phyloP scores from a whole-genome alignment of 2,113 vertebrate genomes.

The Pleuronectes platessa region DNA sequence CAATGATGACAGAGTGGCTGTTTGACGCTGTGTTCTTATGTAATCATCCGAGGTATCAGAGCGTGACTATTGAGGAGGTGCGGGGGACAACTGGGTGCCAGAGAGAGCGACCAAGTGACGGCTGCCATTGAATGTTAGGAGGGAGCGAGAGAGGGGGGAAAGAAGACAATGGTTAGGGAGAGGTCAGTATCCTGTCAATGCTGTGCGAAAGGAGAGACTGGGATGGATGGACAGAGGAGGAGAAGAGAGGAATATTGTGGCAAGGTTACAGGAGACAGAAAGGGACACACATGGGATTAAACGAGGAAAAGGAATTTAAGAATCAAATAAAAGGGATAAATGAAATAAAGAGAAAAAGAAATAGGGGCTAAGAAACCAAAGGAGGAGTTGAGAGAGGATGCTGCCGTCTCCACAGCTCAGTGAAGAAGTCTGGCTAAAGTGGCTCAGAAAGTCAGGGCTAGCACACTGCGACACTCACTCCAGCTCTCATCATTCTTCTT shows the following conservation, averaged over 20 bases:
- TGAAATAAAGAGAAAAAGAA: not conserved
- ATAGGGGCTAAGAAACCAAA: not conserved
- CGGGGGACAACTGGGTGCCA: constrained; percentile 20
- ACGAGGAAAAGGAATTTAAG: not conserved
- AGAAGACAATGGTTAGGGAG: not conserved
- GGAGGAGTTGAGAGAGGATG: not conserved
- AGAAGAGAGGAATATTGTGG: not conserved
- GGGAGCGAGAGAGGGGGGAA: not conserved
- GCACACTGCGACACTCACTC: constrained; percentile 33
- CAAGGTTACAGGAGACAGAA: not conserved
- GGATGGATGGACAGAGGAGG: not conserved
- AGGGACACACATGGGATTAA: not conserved
- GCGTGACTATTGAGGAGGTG: constrained; percentile 38
- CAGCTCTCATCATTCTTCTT: not conserved
- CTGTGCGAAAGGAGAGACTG: constrained; percentile 1
- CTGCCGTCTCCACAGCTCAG: constrained; percentile 8
- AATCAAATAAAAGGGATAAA: not conserved
- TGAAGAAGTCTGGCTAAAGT: constrained; percentile 6
- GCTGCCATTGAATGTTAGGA: constrained; percentile 7
- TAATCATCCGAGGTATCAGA: constrained; percentile 52
- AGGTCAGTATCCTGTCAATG: constrained; percentile 1
- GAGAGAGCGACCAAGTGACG: not conserved
- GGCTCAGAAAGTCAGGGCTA: not conserved
- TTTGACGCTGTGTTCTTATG: constrained; percentile 53
- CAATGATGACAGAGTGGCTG: constrained; percentile 18